Evolutionary conservation across 2,888 invertebrate genomes (phyloP).

Genomic region (Cheilosia vernalis): DNA sequence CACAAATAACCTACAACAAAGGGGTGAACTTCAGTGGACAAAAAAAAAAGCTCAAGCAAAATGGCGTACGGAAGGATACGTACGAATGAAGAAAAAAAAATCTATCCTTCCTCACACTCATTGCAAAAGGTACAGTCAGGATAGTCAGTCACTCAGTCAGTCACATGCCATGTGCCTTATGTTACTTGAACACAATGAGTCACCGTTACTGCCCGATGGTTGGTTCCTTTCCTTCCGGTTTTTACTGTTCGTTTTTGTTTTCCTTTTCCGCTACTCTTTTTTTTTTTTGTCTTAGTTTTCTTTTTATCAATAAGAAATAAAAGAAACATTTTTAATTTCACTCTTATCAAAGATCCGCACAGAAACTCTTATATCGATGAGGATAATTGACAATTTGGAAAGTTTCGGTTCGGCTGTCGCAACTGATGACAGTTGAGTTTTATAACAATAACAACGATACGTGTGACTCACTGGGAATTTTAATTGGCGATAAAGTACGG

Average conservation of each 20-base stretch:
- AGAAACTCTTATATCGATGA: constrained; percentile 36
- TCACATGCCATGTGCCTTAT: constrained; percentile 40
- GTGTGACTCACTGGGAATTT: constrained; percentile 58
- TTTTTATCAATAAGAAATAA: background rate
- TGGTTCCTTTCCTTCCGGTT: constrained; percentile 52
- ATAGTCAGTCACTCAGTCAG: constrained; percentile 23
- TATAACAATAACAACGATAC: background rate
- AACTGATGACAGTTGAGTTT: constrained; percentile 6
- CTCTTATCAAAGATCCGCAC: constrained; percentile 14
- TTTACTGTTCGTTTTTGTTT: constrained; percentile 8
- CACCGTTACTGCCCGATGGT: constrained; percentile 25
- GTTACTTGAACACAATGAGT: constrained; percentile 44
- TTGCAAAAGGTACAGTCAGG: constrained; percentile 14
- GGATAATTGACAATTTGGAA: constrained; percentile 59
- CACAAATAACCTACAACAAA: constrained; percentile 25
- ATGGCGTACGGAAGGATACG: constrained; percentile 45
- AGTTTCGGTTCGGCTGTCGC: constrained; percentile 5
- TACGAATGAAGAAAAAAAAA: background rate
- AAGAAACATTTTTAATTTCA: constrained; percentile 12
- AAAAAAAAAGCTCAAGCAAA: constrained; percentile 25
- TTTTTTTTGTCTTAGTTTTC: background rate
- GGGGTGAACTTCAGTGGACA: constrained; percentile 36
- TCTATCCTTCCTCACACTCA: constrained; percentile 10
- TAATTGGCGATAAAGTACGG: constrained; percentile 58
- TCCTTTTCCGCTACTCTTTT: constrained; percentile 15